Evolutionary conservation across 2,797 vertebrate genomes (phyloP).

Genomic region (Odontamblyopus lacepedii): DNA sequence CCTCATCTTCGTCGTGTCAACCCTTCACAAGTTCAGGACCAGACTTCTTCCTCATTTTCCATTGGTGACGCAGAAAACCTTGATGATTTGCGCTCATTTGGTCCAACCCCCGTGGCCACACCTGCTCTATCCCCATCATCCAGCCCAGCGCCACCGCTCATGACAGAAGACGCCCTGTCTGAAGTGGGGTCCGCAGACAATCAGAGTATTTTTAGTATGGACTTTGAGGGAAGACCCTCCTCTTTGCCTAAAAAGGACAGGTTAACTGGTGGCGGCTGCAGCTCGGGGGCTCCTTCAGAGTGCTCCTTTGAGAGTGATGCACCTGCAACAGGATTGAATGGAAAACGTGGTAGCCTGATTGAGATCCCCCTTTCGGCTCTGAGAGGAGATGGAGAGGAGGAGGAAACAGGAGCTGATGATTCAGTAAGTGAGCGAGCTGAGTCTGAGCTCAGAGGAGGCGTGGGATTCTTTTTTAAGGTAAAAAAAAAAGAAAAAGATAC

Average conservation of each 20-base stretch:
- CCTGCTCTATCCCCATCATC: slow-evolving; percentile 36
- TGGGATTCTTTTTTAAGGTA: slow-evolving; percentile 94
- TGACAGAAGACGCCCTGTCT: slow-evolving; percentile 63
- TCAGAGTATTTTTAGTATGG: slow-evolving; percentile 75
- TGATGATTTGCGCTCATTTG: slow-evolving; percentile 58
- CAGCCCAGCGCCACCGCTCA: slow-evolving; percentile 32
- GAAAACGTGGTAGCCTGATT: slow-evolving; percentile 82
- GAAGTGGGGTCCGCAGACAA: slow-evolving; percentile 72
- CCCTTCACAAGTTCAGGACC: slow-evolving; percentile 83
- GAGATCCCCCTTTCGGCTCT: slow-evolving; percentile 86
- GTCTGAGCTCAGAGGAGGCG: slow-evolving; percentile 72
- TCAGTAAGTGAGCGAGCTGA: slow-evolving; percentile 81
- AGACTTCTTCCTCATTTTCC: slow-evolving; percentile 88
- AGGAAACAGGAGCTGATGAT: slow-evolving; percentile 77
- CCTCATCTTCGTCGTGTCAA: slow-evolving; percentile 86
- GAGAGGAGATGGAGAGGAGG: slow-evolving; percentile 65
- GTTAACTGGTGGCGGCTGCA: slow-evolving; percentile 60
- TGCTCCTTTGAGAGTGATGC: slow-evolving; percentile 83
- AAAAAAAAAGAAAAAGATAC: slow-evolving; percentile 7
- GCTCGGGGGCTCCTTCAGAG: slow-evolving; percentile 83
- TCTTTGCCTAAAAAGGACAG: slow-evolving; percentile 56
- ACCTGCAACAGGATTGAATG: slow-evolving; percentile 64
- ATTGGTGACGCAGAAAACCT: slow-evolving; percentile 66
- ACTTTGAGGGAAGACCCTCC: slow-evolving; percentile 66
- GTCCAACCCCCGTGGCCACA: slow-evolving; percentile 46